These are phyloP conservation scores for Alcedo quadribrachys DNA, from an alignment of 2,797 vertebrate genomes.

Conservation along the genomic window DNA sequence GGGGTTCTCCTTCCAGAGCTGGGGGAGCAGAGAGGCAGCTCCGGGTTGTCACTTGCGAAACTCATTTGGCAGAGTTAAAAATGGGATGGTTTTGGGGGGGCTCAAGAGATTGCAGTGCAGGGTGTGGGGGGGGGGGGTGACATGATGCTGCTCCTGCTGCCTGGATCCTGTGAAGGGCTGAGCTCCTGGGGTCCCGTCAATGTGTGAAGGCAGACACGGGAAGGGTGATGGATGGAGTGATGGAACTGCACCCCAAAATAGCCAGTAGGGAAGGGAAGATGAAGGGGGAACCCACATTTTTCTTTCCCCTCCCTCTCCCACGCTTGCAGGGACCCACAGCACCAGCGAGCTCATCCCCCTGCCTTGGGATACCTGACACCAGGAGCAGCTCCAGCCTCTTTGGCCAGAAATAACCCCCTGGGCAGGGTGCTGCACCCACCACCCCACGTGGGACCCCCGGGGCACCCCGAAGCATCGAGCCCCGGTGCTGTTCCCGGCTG, in stretches of 20 bases:
- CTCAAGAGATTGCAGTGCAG: accelerated
- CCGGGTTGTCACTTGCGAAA: not conserved
- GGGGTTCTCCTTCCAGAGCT: not conserved
- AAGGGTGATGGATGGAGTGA: too few relatives aligned
- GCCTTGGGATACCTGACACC: not conserved
- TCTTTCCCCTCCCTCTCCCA: not conserved
- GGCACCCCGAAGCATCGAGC: accelerated
- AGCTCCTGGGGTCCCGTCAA: not conserved
- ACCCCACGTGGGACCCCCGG: accelerated
- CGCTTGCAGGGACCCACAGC: not conserved
- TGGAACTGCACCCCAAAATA: too few relatives aligned
- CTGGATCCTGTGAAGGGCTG: accelerated
- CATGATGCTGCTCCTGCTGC: not conserved
- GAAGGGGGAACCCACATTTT: not conserved
- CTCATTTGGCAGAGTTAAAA: not conserved
- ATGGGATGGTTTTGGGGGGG: accelerated
- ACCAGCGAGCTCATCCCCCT: accelerated
- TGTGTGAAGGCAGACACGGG: accelerated
- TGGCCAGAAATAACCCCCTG: accelerated
- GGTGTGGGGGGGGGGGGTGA: too few relatives aligned
- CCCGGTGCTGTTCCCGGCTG: not conserved
- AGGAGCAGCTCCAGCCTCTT: accelerated
- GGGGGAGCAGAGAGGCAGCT: not conserved
- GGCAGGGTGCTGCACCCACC: accelerated
- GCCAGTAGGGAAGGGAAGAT: too few relatives aligned